Base-by-base conservation (phyloP, 1,140 invertebrate genomes). In the Drosophila neocordata region DNA sequence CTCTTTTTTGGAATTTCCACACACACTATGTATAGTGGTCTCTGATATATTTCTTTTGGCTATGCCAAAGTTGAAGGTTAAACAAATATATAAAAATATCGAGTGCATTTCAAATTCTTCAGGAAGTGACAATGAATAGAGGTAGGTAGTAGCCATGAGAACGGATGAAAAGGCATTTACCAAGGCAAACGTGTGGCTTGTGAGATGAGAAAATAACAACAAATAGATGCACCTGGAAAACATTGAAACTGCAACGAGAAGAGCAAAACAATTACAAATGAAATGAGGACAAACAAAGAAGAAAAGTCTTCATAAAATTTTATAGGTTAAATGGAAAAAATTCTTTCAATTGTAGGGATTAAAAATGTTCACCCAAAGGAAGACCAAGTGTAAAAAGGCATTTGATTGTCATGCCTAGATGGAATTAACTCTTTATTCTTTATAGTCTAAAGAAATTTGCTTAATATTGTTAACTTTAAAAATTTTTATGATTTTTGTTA, bases 1-100 rank as follows among this genome's bases (percentile, higher is more conserved):
- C 27, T 34, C 53, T 34, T 13, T 18, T 18, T 56, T 8, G 13
- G n/a, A 15, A 24, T 55, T 55, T 55, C 27, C 34, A 15, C 27
- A 55, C 2, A 34, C 13, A 55, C 31, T 27, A n/a, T 53, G 31
- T 27, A n/a, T 53, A 53, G 24, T 55, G 13, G 24, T 34, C n/a
- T 55, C 27, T 31, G 24, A 56, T 20, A 48, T 48, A 18, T 12
- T 18, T 34, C 53, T 35, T 56, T 18, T 56, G 53, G 31, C 53
- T 15, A 18, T 27, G 27, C n/a, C 31, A 35, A 8, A 56, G 53
- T 56, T 56, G 53, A 56, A 56, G 53, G 53, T 24, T 24, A 56
- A 34, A 27, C n/a, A 56, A 56, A 56, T 56, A 56, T 56, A 56
- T 56, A 56, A 15, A 48, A 48, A 48, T 35, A 56, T 56, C 53